phyloP scores from a whole-genome alignment of 2,797 vertebrate species.

The Xenopus petersii region DNA sequence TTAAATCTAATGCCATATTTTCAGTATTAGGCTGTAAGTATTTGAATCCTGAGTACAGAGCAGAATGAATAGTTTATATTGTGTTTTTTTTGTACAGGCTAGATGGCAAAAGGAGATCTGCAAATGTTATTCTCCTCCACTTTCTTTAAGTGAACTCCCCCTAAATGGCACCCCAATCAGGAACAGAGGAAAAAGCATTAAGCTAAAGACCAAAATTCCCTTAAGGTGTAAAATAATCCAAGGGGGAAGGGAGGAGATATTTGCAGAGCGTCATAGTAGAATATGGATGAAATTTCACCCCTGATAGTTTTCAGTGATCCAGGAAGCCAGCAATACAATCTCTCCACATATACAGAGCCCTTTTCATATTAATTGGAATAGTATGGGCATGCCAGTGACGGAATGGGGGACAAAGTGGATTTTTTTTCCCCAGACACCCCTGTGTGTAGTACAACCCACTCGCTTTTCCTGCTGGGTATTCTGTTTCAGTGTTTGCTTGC shows the following conservation, averaged over 20 bases:
- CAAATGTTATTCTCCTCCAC: conserved; percentile 80
- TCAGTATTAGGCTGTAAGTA: conserved; percentile 74
- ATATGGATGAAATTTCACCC: conserved; percentile 78
- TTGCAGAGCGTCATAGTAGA: conserved; percentile 76
- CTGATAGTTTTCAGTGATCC: conserved; percentile 74
- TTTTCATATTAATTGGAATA: conserved; percentile 74
- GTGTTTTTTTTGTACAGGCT: conserved; percentile 75
- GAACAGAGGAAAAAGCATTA: conserved; percentile 78
- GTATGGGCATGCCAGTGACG: conserved; percentile 72
- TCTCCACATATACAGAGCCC: conserved; percentile 69
- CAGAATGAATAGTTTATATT: conserved; percentile 80
- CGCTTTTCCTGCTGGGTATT: conserved; percentile 54
- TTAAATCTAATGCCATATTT: conserved; percentile 79
- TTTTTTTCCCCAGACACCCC: conserved; percentile 56
- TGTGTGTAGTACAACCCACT: conserved; percentile 36
- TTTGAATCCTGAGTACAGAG: conserved; percentile 77
- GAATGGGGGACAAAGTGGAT: conserved; percentile 72
- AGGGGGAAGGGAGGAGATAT: conserved; percentile 73
- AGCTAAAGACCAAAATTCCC: conserved; percentile 79
- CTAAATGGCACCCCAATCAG: conserved; percentile 75
- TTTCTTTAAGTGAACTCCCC: conserved; percentile 73
- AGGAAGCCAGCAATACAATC: conserved; percentile 77
- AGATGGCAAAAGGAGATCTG: conserved; percentile 78
- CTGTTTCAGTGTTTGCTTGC: conserved; percentile 79
- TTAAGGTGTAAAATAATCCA: conserved; percentile 77